Evolutionary conservation across 2,888 invertebrate species (phyloP), one percentile per base, ranked within the genome.

Genomic region (Hipparchia semele): DNA sequence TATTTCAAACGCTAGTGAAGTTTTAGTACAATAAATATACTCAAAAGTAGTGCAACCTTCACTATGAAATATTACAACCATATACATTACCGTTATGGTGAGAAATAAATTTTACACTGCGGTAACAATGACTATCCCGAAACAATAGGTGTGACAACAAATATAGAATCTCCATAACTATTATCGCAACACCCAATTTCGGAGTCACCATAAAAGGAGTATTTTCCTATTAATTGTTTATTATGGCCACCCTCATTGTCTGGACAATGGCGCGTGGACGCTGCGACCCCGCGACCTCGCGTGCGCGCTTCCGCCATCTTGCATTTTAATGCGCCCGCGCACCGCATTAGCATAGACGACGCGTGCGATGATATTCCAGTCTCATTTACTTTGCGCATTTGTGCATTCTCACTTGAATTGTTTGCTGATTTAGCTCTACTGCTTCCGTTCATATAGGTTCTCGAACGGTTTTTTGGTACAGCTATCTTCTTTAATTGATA

Each of bases 251-350:
- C 84, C 76, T 87, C 86, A 85, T 87, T 85, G 75, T 74, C 74
- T 75, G 80, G 81, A 91, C 92, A 92, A 92, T 91, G 90, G 93
- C 92, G 92, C 92, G 92, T 91, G 92, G 91, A 90, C 88, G 83
- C 79, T 83, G 83, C 89, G 92, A 91, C 93, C 92, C 83, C 82
- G 80, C 89, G 93, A 93, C 92, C 93, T 92, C 91, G 91, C 92
- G 92, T 91, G 92, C 90, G 89, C 87, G 92, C 92, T 91, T 91
- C 92, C 92, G 91, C 92, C 91, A 91, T 92, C 90, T 90, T 90
- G 91, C 88, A 92, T 92, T 91, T 90, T 88, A 92, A 92, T 92
- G 92, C 87, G 86, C 85, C 79, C 83, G 84, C 83, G 79, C 83
- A 90, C 72, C 72, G 73, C 84, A 90, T 92, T 91, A 90, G 90